Conservation (phyloP, 1,140 invertebrate genomes). For the Amphibalanus amphitrite region DNA sequence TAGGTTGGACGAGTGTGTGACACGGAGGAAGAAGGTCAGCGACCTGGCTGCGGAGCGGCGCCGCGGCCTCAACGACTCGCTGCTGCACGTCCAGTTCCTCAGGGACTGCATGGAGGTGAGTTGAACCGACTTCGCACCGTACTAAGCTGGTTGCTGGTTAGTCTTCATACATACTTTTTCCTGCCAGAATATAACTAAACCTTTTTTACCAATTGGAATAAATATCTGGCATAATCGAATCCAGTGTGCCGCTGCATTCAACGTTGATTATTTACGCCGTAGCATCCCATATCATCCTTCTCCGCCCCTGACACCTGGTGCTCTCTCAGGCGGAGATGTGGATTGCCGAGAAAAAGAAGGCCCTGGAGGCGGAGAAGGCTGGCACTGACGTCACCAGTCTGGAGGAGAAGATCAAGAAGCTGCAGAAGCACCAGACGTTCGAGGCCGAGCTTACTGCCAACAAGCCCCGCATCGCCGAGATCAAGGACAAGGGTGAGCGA, state of each 20-base stretch:
- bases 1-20: slow-evolving; percentile 47
- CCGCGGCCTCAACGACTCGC: slow-evolving; percentile 51
- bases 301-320: too few species aligned
- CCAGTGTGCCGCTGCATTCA: too few species aligned
- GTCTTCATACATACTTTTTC: too few species aligned
- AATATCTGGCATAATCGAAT: too few species aligned
- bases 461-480: slow-evolving; percentile 62
- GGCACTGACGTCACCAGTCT: slow-evolving; percentile 24
- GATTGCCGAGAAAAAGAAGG: slow-evolving; percentile 87
- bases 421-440: slow-evolving; percentile 97
- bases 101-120: slow-evolving; percentile 62
- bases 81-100: slow-evolving; percentile 75
- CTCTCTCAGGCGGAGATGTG: too few species aligned
- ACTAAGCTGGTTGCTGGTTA: too few species aligned
- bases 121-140: too few species aligned
- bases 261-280: too few species aligned
- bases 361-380: slow-evolving; percentile 49
- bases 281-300: too few species aligned
- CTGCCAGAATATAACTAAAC: too few species aligned
- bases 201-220: too few species aligned
- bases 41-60: slow-evolving; percentile 43
- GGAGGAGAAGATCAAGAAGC: slow-evolving; percentile 57
- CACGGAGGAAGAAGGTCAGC: slow-evolving; percentile 49
- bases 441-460: slow-evolving; percentile 86
- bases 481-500: slow-evolving; percentile 41